Evolutionary conservation across 2,113 vertebrate genomes (phyloP), one percentile per base, ranked within the genome.

Genomic region (Leptodactylus fuscus): DNA sequence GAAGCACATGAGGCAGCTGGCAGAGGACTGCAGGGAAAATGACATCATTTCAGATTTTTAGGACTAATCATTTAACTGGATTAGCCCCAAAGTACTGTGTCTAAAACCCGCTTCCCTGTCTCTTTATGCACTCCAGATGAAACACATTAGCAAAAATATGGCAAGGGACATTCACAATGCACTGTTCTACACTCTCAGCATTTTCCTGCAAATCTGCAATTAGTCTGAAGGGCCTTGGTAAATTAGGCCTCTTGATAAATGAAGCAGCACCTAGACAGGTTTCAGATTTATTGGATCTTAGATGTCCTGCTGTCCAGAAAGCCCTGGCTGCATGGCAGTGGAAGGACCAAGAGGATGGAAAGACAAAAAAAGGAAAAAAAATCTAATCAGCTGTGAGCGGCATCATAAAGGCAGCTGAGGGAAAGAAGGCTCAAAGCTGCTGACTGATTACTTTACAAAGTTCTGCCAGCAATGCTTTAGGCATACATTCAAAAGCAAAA

Each of bases 231-330:
- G 96, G 97, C 96, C 95, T 91, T 95, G 91, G 96, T 97, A 98
- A 98, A 98, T 98, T 95, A 98, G 96, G 96, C 96, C 97, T 97
- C 97, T 95, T 98, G 97, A 98, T 96, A 96, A 96, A 98, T 95
- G 95, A 97, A 96, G 94, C 94, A 96, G 95, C 94, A 96, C 95
- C 91, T 94, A 96, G 96, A 97, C 94, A 94, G 96, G 96, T 95
- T 95, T 95, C 92, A 94, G 92, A 95, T 95, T 95, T 95, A 95
- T 95, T 94, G 91, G 91, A 94, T 93, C 91, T 92, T 83, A 58
- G 81, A 91, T 93, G 92, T 94, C 93, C 93, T 89, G 91, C 91
- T 93, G 93, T 94, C 94, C 92, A 92, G 91, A 90, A 92, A 91
- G 89, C 91, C 88, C 91, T 34, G 7, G 91, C 88, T 91, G 91